Conservation (phyloP, 2,888 invertebrate species). For the Athalia circularis region DNA sequence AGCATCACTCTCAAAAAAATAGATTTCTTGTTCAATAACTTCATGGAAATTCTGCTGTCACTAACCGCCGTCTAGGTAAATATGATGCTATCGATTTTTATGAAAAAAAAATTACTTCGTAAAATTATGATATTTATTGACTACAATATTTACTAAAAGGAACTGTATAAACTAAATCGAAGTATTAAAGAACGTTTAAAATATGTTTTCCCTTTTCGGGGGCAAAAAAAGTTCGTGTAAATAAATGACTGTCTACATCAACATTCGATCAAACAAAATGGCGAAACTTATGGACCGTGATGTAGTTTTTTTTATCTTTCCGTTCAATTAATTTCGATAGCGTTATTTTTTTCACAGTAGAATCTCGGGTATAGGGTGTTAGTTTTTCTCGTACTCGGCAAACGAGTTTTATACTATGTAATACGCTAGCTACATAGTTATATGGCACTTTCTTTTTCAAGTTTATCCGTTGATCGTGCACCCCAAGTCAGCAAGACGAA, state of each 20-base stretch:
- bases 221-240: slow-evolving; percentile 35
- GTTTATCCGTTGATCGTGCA: slow-evolving; percentile 5
- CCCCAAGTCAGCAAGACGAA: background rate
- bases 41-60: too few species aligned
- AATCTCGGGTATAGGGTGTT: slow-evolving; percentile 10
- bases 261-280: slow-evolving; percentile 11
- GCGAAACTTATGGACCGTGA: slow-evolving; percentile 3
- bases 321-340: background rate
- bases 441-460: slow-evolving; percentile 28
- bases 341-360: slow-evolving; percentile 6
- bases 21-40: slow-evolving; percentile 12
- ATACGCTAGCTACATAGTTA: slow-evolving; percentile 24
- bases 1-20: background rate
- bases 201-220: too few species aligned
- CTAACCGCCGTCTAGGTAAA: background rate
- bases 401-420: slow-evolving; percentile 24
- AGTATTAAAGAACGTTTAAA: slow-evolving; percentile 48
- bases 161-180: slow-evolving; percentile 54
- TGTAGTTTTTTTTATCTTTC: background rate
- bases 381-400: slow-evolving; percentile 4
- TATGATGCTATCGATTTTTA: background rate
- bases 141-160: slow-evolving; percentile 52
- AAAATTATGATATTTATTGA: slow-evolving; percentile 27
- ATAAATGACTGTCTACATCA: slow-evolving; percentile 55
- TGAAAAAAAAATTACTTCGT: background rate